Conservation (phyloP, 2,888 invertebrate species). For the Abrostola tripartita region DNA sequence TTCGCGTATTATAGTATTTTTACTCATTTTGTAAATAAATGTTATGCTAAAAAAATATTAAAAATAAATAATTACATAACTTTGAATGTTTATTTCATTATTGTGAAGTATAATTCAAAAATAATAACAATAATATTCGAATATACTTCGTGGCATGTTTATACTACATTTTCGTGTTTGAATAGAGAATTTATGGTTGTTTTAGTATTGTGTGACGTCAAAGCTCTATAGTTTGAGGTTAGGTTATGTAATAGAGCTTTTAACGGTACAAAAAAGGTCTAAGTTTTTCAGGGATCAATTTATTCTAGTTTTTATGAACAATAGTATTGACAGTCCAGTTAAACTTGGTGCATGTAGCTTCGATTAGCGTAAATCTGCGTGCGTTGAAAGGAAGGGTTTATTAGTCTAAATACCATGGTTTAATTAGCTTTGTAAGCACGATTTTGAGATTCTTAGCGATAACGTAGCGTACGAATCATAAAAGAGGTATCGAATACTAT, state of each 20-base stretch:
- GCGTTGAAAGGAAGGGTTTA: constrained; percentile 8
- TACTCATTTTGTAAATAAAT: constrained; percentile 22
- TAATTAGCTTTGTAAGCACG: constrained; percentile 16
- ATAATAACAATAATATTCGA: constrained; percentile 29
- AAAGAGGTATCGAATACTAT: too few relatives aligned
- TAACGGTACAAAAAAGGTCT: constrained; percentile 52
- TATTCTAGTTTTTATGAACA: constrained; percentile 26
- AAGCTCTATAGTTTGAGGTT: constrained; percentile 71
- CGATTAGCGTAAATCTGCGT: constrained; percentile 27
- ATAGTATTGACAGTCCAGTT: constrained; percentile 24
- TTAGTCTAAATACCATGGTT: constrained; percentile 9
- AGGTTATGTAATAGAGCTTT: constrained; percentile 82
- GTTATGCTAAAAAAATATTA: constrained; percentile 14
- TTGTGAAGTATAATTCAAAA: constrained; percentile 17
- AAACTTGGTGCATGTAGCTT: constrained; percentile 16
- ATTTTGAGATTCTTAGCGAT: constrained; percentile 7
- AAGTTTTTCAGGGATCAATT: constrained; percentile 48
- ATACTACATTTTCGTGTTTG: constrained; percentile 51
- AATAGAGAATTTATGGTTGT: constrained; percentile 40
- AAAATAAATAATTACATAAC: constrained; percentile 34
- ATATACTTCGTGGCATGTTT: constrained; percentile 48
- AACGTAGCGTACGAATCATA: too few relatives aligned
- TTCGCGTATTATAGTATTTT: constrained; percentile 30
- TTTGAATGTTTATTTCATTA: constrained; percentile 18
- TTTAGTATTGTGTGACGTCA: constrained; percentile 66